Conservation (phyloP, 2,888 invertebrate genomes). For the Azorinus chamasolen region DNA sequence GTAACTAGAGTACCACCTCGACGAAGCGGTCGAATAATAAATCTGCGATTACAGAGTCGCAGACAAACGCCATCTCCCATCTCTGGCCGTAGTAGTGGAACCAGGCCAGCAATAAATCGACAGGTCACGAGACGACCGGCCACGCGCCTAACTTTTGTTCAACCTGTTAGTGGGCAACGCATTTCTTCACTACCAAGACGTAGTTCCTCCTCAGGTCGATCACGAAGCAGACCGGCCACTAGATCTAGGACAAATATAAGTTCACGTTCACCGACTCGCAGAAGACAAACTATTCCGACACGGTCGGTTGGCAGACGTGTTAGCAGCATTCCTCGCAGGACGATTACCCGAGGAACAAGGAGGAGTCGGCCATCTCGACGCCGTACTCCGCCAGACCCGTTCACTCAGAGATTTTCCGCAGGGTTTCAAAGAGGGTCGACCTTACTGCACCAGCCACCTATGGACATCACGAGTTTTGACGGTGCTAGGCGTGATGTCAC, state of each 20-base stretch:
- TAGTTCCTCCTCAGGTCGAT: background rate
- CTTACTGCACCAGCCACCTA: slow-evolving; percentile 48
- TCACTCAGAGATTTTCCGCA: slow-evolving; percentile 52
- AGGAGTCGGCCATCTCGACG: background rate
- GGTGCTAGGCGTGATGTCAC: too few relatives aligned
- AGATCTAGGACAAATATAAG: background rate
- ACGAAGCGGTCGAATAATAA: too few relatives aligned
- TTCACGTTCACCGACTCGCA: background rate
- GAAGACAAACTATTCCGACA: background rate
- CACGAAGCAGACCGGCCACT: background rate
- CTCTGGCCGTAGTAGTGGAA: too few relatives aligned
- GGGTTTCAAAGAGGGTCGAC: slow-evolving; percentile 49
- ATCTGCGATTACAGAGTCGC: too few relatives aligned
- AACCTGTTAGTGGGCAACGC: slow-evolving; percentile 5
- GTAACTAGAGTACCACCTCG: too few relatives aligned
- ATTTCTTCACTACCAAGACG: slow-evolving; percentile 2
- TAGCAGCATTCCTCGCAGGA: background rate
- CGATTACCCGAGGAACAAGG: too few relatives aligned
- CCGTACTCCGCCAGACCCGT: slow-evolving; percentile 41
- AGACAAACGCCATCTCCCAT: too few relatives aligned
- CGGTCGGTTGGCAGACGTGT: background rate
- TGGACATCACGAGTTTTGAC: slow-evolving; percentile 16
- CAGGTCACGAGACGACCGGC: too few relatives aligned
- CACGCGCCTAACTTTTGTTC: slow-evolving; percentile 7
- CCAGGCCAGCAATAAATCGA: too few relatives aligned